Conservation (phyloP, 2,888 invertebrate genomes). For the Trichogramma evanescens region DNA sequence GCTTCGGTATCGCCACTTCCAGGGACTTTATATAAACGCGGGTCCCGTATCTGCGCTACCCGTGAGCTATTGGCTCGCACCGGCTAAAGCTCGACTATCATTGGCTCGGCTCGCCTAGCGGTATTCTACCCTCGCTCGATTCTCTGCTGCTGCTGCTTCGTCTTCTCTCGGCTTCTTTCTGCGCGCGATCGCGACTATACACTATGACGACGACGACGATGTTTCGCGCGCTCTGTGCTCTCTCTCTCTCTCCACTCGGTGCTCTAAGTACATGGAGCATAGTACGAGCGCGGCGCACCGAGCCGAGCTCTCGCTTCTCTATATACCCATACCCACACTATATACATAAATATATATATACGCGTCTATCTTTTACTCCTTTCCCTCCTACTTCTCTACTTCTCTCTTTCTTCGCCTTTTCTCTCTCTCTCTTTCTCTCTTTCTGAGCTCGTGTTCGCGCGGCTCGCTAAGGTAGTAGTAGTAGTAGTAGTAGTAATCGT, state of each 20-base stretch:
- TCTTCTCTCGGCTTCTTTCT: constrained; percentile 13
- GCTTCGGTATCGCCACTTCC: constrained; percentile 40
- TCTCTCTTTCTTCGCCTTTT: background rate
- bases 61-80: constrained; percentile 23
- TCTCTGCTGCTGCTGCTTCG: constrained; percentile 6
- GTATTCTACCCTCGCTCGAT: constrained; percentile 25
- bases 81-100: constrained; percentile 27
- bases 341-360: background rate
- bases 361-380: background rate
- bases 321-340: background rate
- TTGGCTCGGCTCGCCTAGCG: constrained; percentile 34
- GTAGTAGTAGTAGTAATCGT: too few species aligned
- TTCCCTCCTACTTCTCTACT: background rate
- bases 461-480: too few species aligned
- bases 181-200: constrained; percentile 6
- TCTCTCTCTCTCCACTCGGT: constrained; percentile 3
- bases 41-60: constrained; percentile 28
- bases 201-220: constrained; percentile 17
- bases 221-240: background rate
- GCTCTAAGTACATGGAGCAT: background rate
- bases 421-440: background rate
- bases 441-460: background rate
- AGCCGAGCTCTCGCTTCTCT: background rate
- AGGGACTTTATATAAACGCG: constrained; percentile 46
- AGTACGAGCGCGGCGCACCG: background rate